phyloP scores from a whole-genome alignment of 2,797 vertebrate genomes.

The Falco berigora region DNA sequence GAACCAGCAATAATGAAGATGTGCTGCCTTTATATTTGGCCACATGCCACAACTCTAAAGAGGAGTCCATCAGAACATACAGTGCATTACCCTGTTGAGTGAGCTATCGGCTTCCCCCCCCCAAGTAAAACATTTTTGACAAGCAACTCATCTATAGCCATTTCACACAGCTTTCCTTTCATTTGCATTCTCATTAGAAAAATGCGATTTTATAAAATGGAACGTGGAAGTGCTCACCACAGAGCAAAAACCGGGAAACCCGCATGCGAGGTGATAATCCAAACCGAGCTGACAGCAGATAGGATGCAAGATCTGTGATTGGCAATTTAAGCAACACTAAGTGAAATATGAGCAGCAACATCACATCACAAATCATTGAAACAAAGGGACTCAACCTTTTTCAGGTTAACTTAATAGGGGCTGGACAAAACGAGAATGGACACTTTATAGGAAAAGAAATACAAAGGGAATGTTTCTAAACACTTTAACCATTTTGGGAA shows the following conservation, averaged over 20 bases:
- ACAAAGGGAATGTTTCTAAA: slow-evolving; percentile 16
- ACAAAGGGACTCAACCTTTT: slow-evolving; percentile 71
- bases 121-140: slow-evolving; percentile 82
- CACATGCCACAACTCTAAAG: slow-evolving; percentile 70
- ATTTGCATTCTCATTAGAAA: slow-evolving; percentile 89
- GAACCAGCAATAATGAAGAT: slow-evolving; percentile 73
- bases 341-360: slow-evolving; percentile 80
- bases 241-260: slow-evolving; percentile 50
- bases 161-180: slow-evolving; percentile 83
- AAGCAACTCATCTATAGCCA: slow-evolving; percentile 78
- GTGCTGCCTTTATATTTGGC: slow-evolving; percentile 75
- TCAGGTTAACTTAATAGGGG: slow-evolving; percentile 67
- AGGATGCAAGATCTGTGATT: slow-evolving; percentile 73
- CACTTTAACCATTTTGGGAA: background rate
- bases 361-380: slow-evolving; percentile 75
- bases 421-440: slow-evolving; percentile 63
- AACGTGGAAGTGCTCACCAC: slow-evolving; percentile 70
- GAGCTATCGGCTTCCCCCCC: background rate
- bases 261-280: slow-evolving; percentile 71
- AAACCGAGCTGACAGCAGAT: slow-evolving; percentile 68
- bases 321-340: slow-evolving; percentile 76
- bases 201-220: slow-evolving; percentile 79
- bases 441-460: slow-evolving; percentile 48
- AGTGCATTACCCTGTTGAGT: slow-evolving; percentile 52
- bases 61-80: slow-evolving; percentile 69